These are phyloP conservation scores for Lacerta viridis DNA, from an alignment of 2,797 vertebrate species.

Conservation along the genomic window DNA sequence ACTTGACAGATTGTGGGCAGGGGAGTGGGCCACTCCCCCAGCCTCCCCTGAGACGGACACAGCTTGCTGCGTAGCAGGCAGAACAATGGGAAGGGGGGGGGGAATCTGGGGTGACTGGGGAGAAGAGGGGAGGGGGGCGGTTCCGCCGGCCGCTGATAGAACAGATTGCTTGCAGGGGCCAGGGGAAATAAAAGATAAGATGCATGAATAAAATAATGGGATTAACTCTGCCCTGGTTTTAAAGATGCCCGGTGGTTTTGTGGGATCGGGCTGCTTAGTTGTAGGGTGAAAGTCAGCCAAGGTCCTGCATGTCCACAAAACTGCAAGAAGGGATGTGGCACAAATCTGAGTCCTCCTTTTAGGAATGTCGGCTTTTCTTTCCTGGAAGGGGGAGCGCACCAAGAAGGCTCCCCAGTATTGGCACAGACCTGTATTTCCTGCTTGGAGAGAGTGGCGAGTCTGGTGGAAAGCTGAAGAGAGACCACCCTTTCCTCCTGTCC, in stretches of 20 bases:
- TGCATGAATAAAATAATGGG: no score
- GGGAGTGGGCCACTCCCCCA: background rate
- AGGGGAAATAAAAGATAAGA: fast-evolving
- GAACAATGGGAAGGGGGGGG: conserved; percentile 21
- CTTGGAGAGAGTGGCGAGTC: fast-evolving
- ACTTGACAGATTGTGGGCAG: conserved; percentile 30
- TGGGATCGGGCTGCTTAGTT: background rate
- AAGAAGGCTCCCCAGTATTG: background rate
- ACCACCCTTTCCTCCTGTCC: background rate
- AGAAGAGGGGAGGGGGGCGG: background rate
- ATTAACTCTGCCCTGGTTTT: background rate
- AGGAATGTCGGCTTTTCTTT: background rate
- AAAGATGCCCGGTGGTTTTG: no score
- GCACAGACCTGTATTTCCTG: background rate
- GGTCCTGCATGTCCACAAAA: background rate
- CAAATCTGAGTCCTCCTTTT: background rate
- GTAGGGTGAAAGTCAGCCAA: background rate
- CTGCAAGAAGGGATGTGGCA: background rate
- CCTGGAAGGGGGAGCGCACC: background rate
- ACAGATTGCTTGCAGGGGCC: background rate
- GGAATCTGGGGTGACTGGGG: fast-evolving
- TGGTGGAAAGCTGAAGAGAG: background rate
- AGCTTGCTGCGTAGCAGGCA: fast-evolving
- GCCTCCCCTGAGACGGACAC: background rate
- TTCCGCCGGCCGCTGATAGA: fast-evolving